Percentiles rank a stretch among this genome's conserved stretches.
These are phyloP conservation scores for Cichladusa arquata DNA, from an alignment of 2,113 vertebrate species.

Conservation along the genomic window DNA sequence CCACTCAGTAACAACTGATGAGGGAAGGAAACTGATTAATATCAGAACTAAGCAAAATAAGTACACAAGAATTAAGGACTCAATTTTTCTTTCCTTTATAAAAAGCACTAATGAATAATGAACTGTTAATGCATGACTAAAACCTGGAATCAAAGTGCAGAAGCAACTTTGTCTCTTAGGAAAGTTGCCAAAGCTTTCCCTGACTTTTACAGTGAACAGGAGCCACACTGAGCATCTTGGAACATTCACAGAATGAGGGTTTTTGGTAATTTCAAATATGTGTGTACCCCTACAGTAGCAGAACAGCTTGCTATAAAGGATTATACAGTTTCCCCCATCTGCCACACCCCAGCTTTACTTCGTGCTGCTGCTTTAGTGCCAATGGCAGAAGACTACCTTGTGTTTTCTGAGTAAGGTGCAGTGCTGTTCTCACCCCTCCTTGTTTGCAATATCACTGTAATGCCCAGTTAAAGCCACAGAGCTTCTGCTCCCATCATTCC, in stretches of 20 bases:
- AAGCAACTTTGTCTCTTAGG: background rate
- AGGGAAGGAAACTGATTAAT: conserved; percentile 21
- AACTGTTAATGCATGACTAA: background rate
- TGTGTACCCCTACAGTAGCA: background rate
- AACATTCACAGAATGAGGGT: rapidly evolving
- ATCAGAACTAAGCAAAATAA: background rate
- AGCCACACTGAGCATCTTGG: background rate
- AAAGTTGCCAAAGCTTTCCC: background rate
- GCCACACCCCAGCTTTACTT: background rate
- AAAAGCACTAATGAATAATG: background rate
- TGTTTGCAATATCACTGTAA: background rate
- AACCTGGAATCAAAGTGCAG: background rate
- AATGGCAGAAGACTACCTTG: background rate
- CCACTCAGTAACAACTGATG: conserved; percentile 91
- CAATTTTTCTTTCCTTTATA: background rate
- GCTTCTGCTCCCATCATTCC: background rate
- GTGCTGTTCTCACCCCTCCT: background rate
- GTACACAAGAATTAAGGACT: background rate
- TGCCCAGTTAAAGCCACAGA: background rate
- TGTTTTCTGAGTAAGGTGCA: background rate
- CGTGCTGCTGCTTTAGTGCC: background rate
- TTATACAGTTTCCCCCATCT: background rate
- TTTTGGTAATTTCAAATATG: rapidly evolving
- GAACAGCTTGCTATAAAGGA: background rate
- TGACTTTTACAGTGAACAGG: background rate